Evolutionary conservation across 2,113 vertebrate species (phyloP), one percentile per base, ranked within the genome.

Genomic region (Cavia aperea): DNA sequence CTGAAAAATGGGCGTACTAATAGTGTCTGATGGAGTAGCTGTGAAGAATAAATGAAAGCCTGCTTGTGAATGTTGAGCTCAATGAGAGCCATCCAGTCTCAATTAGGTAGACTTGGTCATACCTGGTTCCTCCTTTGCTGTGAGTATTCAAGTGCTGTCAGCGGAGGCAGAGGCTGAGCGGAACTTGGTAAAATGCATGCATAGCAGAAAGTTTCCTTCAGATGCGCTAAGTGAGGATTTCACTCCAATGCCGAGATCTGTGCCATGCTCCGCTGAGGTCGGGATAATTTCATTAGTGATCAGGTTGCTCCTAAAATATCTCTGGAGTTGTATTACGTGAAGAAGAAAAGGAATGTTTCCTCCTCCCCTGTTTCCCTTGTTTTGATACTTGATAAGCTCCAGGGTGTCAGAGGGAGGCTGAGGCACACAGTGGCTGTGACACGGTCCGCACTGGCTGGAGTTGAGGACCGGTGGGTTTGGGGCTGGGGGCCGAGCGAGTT

Each of bases 271-370:
- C 62, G 65, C 73, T 60, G 66, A 86, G 81, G 79, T 91, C 5
- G 0, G n/a, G 93, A 54, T 73, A 68, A 60, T 95, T 91, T 91
- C 87, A 87, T 91, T 77, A 84, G 70, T 81, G 88, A 81, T 93
- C 65, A 43, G 24, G 36, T 83, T 68, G 36, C 60, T 93, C 58
- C 56, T 65, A 1, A 65, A 79, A 81, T 85, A 88, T 78, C 62
- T 93, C 89, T 73, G 82, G 72, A 70, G 81, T 90, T 91, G 58
- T 84, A 33, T 77, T 92, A 70, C 87, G 79, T 39, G 73, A 77
- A 93, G 51, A 93, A 86, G 51, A 88, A 85, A 93, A 92, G 68
- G 89, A 51, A 16, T 11, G 39, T n/a, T 79, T 70, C 68, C 68
- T 51, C 23, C 26, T n/a, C 33, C 19, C 2, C 46, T 82, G 4